These are phyloP conservation scores for Bembecia ichneumoniformis DNA, from an alignment of 2,888 invertebrate species.

Conservation along the genomic window DNA sequence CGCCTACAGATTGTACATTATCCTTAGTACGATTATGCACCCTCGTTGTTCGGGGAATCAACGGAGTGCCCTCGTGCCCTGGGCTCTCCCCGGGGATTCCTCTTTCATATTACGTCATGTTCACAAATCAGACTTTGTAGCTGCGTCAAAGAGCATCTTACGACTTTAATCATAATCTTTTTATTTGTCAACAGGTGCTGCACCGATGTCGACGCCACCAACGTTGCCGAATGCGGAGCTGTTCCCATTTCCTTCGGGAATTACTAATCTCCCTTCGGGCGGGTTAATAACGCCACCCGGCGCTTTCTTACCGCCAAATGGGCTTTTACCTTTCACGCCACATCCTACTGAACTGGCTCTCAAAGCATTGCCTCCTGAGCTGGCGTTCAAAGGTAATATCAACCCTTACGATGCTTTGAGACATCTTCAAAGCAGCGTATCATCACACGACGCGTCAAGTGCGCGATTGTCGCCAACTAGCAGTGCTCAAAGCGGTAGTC, in stretches of 20 bases:
- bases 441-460: slow-evolving; percentile 60
- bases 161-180: slow-evolving; percentile 9
- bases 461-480: slow-evolving; percentile 70
- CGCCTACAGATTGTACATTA: slow-evolving; percentile 74
- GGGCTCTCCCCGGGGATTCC: slow-evolving; percentile 53
- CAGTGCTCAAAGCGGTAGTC: slow-evolving; percentile 69
- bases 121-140: slow-evolving; percentile 41
- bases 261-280: slow-evolving; percentile 51
- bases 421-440: slow-evolving; percentile 57
- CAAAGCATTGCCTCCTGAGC: slow-evolving; percentile 58
- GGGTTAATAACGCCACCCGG: slow-evolving; percentile 72
- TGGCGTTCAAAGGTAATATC: slow-evolving; percentile 68
- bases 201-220: slow-evolving; percentile 46
- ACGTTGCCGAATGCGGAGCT: slow-evolving; percentile 54
- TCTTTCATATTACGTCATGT: slow-evolving; percentile 69
- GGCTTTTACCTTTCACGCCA: slow-evolving; percentile 66
- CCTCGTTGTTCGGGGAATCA: slow-evolving; percentile 69
- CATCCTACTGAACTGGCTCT: slow-evolving; percentile 67
- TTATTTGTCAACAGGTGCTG: slow-evolving; percentile 56
- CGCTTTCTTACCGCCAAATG: slow-evolving; percentile 68
- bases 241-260: slow-evolving; percentile 57
- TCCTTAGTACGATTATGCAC: slow-evolving; percentile 73
- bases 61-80: slow-evolving; percentile 57
- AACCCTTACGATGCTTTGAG: slow-evolving; percentile 72
- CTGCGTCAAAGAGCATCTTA: slow-evolving; percentile 21